Base-by-base conservation (phyloP, 2,113 vertebrate species). In the Phalacrocorax carbo region DNA sequence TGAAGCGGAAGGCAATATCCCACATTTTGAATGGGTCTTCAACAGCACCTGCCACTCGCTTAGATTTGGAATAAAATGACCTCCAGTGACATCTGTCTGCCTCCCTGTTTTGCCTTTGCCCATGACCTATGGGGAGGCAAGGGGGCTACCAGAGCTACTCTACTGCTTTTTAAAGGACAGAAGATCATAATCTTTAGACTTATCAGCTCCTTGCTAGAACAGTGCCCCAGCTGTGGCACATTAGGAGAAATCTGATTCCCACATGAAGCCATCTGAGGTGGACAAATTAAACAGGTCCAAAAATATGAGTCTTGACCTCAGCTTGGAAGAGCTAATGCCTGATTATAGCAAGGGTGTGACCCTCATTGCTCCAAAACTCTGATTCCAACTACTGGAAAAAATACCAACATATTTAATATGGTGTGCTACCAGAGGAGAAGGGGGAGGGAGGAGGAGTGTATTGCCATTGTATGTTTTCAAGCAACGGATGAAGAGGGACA, bases 381-480 rank as follows among this genome's bases (percentile, higher is more conserved):
- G 6, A 60, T 80, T 91, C 73, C 49, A 93, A 40, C 40, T 82
- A 62, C 38, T n/a, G 48, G 85, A 86, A 76, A 68, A 89, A 87
- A 79, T 25, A 42, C 26, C 70, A 89, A 22, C 23, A 21, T 73
- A 54, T 80, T 86, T 73, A 91, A 65, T 87, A 60, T 9, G 38
- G 26, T 66, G 32, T 75, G 68, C 73, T 88, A 91, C 80, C 42
- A 88, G 48, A 94, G 38, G 25, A 73, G 72, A 65, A 81, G 64
- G 57, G 51, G 70, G 49, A 79, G 58, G 38, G 77, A 83, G 48
- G 23, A 86, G 36, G 34, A 81, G 62, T 29, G 21, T 91, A 77
- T 85, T 93, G 77, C 70, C 26, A 73, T 89, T 94, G 44, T 94
- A 77, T 88, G 72, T 93, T 96, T 95, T 92, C 81, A 96, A 69